Conservation (phyloP, 2,797 vertebrate species). For the Onychomys leucogaster region DNA sequence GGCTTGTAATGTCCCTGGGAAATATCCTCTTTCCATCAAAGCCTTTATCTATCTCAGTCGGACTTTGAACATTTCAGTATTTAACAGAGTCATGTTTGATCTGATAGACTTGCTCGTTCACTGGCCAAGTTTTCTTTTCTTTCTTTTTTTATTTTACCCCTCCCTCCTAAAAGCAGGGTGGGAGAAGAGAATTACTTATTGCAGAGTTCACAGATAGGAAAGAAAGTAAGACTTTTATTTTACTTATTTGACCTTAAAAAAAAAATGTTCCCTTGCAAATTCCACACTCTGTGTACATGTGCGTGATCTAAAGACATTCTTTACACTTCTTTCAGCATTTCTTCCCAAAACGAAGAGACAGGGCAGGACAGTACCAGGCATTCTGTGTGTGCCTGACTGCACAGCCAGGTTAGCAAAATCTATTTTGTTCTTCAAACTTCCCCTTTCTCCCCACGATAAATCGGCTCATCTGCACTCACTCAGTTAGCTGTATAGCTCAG, state of each 20-base stretch:
- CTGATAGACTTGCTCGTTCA: conserved; percentile 84
- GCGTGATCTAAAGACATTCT: not conserved
- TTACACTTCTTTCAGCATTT: conserved; percentile 21
- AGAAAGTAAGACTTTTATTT: conserved; percentile 56
- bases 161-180: conserved; percentile 57
- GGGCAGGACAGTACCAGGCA: not conserved
- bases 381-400: not conserved
- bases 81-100: conserved; percentile 89
- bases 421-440: not conserved
- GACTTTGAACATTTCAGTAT: conserved; percentile 91
- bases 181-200: conserved; percentile 79
- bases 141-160: not conserved
- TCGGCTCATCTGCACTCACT: conserved; percentile 62
- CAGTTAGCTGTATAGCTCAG: conserved; percentile 59
- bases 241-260: conserved; percentile 37
- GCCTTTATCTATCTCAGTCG: conserved; percentile 94
- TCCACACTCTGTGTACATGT: not conserved
- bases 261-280: not conserved
- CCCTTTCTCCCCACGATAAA: conserved; percentile 53
- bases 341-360: not conserved
- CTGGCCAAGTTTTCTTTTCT: conserved; percentile 75
- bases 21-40: conserved; percentile 97
- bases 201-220: conserved; percentile 61
- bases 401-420: not conserved
- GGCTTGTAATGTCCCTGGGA: conserved; percentile 97